A percentile compares a stretch with the other conserved stretches of the same genome.
phyloP scores from a whole-genome alignment of 2,797 vertebrate species.

The Myotis myotis region DNA sequence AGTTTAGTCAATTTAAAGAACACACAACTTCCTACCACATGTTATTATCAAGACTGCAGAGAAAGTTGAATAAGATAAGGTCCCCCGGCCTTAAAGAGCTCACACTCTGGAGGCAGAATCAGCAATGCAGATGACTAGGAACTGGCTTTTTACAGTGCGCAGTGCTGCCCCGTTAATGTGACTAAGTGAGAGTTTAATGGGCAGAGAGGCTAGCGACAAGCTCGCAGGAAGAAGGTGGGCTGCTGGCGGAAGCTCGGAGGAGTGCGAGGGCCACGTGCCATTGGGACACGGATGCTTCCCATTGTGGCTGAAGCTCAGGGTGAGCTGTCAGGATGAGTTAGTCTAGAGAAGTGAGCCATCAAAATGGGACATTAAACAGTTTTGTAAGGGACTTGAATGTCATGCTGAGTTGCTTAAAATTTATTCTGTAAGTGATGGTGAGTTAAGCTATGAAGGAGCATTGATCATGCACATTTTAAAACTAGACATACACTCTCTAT shows the following conservation, averaged over 20 bases:
- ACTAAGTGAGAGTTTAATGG: not conserved
- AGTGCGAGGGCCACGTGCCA: accelerated
- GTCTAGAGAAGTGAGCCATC: not conserved
- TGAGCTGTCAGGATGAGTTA: not conserved
- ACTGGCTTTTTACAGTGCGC: not conserved
- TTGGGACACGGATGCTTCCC: not conserved
- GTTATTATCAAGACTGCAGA: not conserved
- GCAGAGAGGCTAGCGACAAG: not conserved
- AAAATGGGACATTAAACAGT: not conserved
- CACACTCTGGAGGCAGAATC: not conserved
- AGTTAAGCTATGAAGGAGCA: not conserved
- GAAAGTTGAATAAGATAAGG: not conserved
- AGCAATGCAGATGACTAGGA: not conserved
- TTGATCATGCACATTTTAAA: not conserved
- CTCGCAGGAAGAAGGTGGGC: accelerated
- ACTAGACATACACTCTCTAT: not conserved
- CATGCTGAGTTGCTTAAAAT: not conserved
- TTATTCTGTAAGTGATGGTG: not conserved
- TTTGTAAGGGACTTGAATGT: not conserved
- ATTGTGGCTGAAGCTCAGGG: not conserved
- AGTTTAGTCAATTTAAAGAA: not conserved
- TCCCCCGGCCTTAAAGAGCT: not conserved
- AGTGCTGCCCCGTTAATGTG: too few relatives aligned
- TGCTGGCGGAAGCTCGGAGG: not conserved
- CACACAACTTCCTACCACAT: not conserved